Base-by-base conservation (phyloP, 2,797 vertebrate genomes). In the Poeciliopsis turneri region DNA sequence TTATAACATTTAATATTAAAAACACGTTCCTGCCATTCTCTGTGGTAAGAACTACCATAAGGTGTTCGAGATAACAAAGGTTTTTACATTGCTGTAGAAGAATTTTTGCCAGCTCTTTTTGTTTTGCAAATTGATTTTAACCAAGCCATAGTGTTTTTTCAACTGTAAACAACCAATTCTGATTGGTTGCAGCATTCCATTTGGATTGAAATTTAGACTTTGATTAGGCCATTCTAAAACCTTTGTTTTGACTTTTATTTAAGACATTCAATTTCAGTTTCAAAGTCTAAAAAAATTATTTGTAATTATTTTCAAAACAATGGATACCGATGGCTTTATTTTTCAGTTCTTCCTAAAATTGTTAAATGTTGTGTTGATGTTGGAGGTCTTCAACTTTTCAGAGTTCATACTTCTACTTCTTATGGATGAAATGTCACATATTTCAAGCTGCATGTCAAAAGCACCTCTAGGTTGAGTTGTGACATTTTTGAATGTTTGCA, bases 401-500 rank as follows among this genome's bases (percentile, higher is more conserved):
- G 9, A 51, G 20, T 51, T 51, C 20, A 15, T 15, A 15, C 45
- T 46, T 15, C 45, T 15, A 15, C 18, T 15, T 46, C 18, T 64
- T 64, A 18, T 16, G 33, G 15, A 36, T 61, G 33, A 61, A 30
- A 15, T 13, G 2, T 33, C 15, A 33, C 30, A 36, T 20, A 15
- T 61, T 33, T 20, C 30, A 64, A 64, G 33, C 30, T 36, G 33
- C 4, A 16, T 45, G 25, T 45, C 68, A 45, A 15, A 70, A 45
- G 41, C 25, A 70, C 25, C 5, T 86, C 28, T 69, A 86, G 76
- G 75, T 55, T 55, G 25, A 55, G 4, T 55, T 55, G 53, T n/a
- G 53, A 55, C 12, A 55, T 11, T 12, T 55, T n/a, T n/a, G 1
- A 23, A 64, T 12, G 55, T 77, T 46, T 84, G 81, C 77, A 86